Base-by-base conservation (phyloP, 64 coral and sea anemone genomes). In the Acropora yongei region DNA sequence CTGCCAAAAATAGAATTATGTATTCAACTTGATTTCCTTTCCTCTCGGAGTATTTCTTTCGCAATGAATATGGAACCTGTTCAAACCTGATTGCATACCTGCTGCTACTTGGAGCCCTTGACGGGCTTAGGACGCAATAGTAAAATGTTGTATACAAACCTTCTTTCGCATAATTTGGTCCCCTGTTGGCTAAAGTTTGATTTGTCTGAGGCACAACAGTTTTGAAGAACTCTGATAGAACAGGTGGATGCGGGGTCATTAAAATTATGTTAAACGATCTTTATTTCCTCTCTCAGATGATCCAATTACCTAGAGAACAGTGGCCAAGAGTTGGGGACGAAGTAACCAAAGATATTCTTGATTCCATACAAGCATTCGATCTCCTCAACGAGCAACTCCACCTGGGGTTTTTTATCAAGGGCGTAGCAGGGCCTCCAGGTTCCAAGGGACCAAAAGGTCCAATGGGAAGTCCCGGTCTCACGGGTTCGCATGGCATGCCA, bases 261-360 rank as follows among this genome's bases (percentile, higher is more conserved):
- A 40, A 74, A 39, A 74, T 74, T 19, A 42, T 55, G 6, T 55
- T 55, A 8, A 55, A 55, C 51, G 51, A 55, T 5, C 51, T 55
- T 5, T 55, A 55, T 51, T 65, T 74, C 5, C 49, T 55, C 44
- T 48, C 85, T 78, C 49, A 57, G 87, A 80, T 65, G 7, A 80
- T 88, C 68, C 78, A 88, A 12, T 49, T 94, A 44, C 87, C 92
- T 14, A 80, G 87, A 53, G 88, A 79, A 8, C 92, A 89, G 48
- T 94, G 92, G 92, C 92, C 92, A 20, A 80, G 83, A 78, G 57
- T 94, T 72, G 92, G 92, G 14, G 92, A 94, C 20, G 87, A 76
- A 50, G 44, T 94, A 6, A 90, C 92, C 48, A 78, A 80, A 63
- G 85, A 94, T 3, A 66, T 94, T 81, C 79, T 94, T 18, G 76